Evolutionary conservation across 2,888 invertebrate species (phyloP), one percentile per base, ranked within the genome.

Genomic region (Lochmaea crataegi): DNA sequence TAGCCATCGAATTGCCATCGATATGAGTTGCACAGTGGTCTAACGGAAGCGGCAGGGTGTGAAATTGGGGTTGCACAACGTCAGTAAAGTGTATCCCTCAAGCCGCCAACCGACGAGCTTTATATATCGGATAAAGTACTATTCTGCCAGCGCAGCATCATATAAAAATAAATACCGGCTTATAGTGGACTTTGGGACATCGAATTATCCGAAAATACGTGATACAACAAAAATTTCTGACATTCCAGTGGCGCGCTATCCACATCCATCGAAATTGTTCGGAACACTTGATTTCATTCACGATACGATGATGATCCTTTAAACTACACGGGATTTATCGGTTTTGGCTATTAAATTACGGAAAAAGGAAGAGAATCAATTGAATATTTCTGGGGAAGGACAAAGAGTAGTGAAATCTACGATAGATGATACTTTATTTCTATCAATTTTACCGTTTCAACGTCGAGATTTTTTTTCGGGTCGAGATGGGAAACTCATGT

Each of bases 21-120:
- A 85, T 84, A 85, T 84, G 85, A 84, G 83, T 82, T 83, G 84
- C 84, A 84, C 78, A 80, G 82, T 76, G 82, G 81, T 81, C 82
- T 82, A 82, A 81, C 80, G 81, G 76, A 77, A 76, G 80, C 83
- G 83, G 80, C 81, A 81, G 84, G 83, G 84, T 83, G 85, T 85
- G 85, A 85, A 85, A 85, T 85, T 85, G 84, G 84, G 83, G 82
- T 83, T 85, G 84, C 84, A 85, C 83, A 81, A 80, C 83, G 83
- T 71, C 83, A 83, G 80, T 82, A 84, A 83, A 83, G 82, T 83
- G 82, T 81, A 80, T 80, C 80, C 80, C 77, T 64, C 74, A 67
- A 73, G 70, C 73, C 72, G 68, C 72, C 73, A 66, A 58, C 65
- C 51, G 53, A 42, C 65, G 71, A 48, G 68, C 70, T 71, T 76